Percentiles rank a stretch among this genome's conserved stretches.
phyloP scores from a whole-genome alignment of 23 tunicate species.

The Diplosoma virens region DNA sequence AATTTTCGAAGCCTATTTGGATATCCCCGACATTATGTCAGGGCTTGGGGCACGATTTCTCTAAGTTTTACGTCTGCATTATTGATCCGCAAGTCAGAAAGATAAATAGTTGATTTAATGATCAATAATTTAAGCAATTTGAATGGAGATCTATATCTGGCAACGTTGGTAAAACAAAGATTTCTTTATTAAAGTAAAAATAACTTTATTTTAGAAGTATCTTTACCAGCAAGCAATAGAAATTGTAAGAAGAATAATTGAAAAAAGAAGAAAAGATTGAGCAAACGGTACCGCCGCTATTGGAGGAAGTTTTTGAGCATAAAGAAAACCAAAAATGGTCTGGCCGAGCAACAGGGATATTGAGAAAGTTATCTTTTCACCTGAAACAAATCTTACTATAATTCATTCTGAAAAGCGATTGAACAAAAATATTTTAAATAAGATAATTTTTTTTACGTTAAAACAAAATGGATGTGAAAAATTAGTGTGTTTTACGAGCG shows the following conservation, averaged over 20 bases:
- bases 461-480: not conserved
- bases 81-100: no score
- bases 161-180: constrained; percentile 3
- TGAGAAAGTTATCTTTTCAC: constrained; percentile 75
- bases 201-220: not conserved
- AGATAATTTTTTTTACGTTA: not conserved
- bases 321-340: constrained; percentile 73
- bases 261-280: constrained; percentile 62
- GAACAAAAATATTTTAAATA: not conserved
- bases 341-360: constrained; percentile 81
- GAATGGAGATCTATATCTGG: no score
- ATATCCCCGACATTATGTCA: no score
- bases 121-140: no score
- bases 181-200: not conserved
- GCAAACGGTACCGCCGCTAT: constrained; percentile 67
- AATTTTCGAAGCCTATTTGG: no score
- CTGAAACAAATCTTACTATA: constrained; percentile 7
- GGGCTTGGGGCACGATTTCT: no score
- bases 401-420: not conserved
- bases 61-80: no score
- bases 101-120: no score
- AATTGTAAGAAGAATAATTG: constrained; percentile 29
- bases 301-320: constrained; percentile 82
- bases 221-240: constrained; percentile 43
- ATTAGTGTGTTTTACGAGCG: no score